Conservation (phyloP, 2,113 vertebrate genomes). For the Xyrauchen texanus region DNA sequence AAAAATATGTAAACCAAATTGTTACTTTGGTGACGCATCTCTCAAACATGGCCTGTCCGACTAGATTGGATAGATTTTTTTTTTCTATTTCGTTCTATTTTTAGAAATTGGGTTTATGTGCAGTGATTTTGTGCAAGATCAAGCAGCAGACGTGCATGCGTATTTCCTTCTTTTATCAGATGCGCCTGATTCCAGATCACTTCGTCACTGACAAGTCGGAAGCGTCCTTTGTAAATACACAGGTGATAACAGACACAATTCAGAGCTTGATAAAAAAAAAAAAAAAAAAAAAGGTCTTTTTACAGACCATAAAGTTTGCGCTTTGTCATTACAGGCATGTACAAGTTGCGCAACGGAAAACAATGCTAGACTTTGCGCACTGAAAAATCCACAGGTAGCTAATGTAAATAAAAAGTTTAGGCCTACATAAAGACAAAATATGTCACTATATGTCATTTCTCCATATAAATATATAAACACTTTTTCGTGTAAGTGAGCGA, state of each 20-base stretch:
- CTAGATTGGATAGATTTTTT: not conserved
- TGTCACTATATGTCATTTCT: no score
- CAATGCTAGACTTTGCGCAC: not conserved
- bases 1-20: not conserved
- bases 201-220: slow-evolving; percentile 76
- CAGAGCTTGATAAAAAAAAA: slow-evolving; percentile 61
- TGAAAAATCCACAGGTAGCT: not conserved
- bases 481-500: not conserved
- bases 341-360: not conserved
- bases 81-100: not conserved
- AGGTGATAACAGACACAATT: slow-evolving; percentile 78
- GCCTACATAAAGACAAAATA: no score
- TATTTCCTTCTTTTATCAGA: slow-evolving; percentile 37
- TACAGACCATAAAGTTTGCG: slow-evolving; percentile 35
- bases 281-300: slow-evolving; percentile 47
- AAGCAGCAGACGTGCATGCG: slow-evolving; percentile 33
- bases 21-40: not conserved
- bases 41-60: not conserved
- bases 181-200: slow-evolving; percentile 63
- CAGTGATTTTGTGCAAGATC: slow-evolving; percentile 16
- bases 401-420: no score
- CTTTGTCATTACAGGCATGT: not conserved
- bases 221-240: slow-evolving; percentile 74
- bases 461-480: not conserved
- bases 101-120: not conserved